These are phyloP conservation scores for Penaeus vannamei DNA, from an alignment of 1,140 invertebrate species.

Conservation along the genomic window DNA sequence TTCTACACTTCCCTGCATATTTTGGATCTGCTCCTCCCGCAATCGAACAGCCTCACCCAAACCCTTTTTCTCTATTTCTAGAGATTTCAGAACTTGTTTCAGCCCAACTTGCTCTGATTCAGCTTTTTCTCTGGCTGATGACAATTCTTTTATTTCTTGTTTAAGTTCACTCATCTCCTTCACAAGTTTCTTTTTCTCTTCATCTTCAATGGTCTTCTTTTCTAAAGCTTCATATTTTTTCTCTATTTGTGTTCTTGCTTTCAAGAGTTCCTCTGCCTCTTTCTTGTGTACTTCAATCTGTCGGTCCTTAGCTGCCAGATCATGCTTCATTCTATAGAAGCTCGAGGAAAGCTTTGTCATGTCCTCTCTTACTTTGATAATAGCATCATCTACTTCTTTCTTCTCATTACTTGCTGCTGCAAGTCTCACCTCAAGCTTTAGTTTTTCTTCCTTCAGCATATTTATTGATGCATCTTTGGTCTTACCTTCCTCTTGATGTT, in stretches of 20 bases:
- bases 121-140: conserved; percentile 10
- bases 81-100: neutral
- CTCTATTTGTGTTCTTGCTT: conserved; percentile 12
- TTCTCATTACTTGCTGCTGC: conserved; percentile 50
- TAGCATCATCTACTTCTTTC: conserved; percentile 64
- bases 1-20: conserved; percentile 53
- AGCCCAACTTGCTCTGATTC: conserved; percentile 18
- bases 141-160: conserved; percentile 4
- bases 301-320: conserved; percentile 61
- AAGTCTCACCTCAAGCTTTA: conserved; percentile 49
- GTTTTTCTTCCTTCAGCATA: conserved; percentile 59
- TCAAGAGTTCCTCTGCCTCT: conserved; percentile 18
- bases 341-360: conserved; percentile 59
- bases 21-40: conserved; percentile 62
- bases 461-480: conserved; percentile 23
- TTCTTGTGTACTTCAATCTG: conserved; percentile 43
- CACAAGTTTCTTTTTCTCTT: conserved; percentile 29
- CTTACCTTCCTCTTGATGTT: conserved; percentile 37
- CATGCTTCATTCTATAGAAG: conserved; percentile 65
- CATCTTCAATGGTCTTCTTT: conserved; percentile 35
- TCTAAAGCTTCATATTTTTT: conserved; percentile 44
- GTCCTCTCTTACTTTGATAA: conserved; percentile 60
- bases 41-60: conserved; percentile 39
- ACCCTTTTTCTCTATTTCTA: conserved; percentile 56
- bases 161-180: conserved; percentile 31